A percentile compares a stretch with the other conserved stretches of the same genome.
phyloP scores from a whole-genome alignment of 2,888 invertebrate genomes.

The Anticlea derivata region DNA sequence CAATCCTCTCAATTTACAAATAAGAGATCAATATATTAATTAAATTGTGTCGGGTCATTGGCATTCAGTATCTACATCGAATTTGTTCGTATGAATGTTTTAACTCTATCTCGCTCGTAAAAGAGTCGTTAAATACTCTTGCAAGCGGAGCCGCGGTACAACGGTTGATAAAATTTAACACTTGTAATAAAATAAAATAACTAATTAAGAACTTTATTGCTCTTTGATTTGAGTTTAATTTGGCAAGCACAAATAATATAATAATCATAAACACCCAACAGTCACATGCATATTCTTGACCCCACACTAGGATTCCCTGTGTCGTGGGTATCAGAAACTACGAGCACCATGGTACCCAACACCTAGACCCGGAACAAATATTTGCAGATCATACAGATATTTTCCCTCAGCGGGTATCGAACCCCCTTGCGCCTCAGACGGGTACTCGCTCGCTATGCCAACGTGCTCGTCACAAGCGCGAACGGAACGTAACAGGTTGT shows the following conservation, averaged over 20 bases:
- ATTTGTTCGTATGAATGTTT: conserved; percentile 58
- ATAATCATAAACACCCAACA: neutral
- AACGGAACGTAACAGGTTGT: neutral
- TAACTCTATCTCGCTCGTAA: conserved; percentile 59
- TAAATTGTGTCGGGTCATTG: conserved; percentile 54
- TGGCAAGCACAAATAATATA: conserved; percentile 4
- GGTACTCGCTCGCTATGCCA: no score
- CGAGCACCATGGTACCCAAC: no score
- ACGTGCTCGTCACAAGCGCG: no score
- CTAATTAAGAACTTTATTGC: conserved; percentile 7
- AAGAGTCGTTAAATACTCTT: conserved; percentile 65
- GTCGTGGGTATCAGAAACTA: no score
- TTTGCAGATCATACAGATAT: no score
- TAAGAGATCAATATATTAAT: conserved; percentile 34
- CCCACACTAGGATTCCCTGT: no score
- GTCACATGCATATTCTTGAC: no score
- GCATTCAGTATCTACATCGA: conserved; percentile 55
- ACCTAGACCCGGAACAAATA: no score
- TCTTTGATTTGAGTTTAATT: conserved; percentile 4
- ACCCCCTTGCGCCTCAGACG: no score
- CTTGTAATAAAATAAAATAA: conserved; percentile 21
- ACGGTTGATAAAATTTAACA: conserved; percentile 40
- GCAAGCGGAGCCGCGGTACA: conserved; percentile 47
- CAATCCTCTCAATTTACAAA: conserved; percentile 8
- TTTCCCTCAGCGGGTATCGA: no score